Base-by-base conservation (phyloP, 2,888 invertebrate genomes). In the Pollenia angustigena region DNA sequence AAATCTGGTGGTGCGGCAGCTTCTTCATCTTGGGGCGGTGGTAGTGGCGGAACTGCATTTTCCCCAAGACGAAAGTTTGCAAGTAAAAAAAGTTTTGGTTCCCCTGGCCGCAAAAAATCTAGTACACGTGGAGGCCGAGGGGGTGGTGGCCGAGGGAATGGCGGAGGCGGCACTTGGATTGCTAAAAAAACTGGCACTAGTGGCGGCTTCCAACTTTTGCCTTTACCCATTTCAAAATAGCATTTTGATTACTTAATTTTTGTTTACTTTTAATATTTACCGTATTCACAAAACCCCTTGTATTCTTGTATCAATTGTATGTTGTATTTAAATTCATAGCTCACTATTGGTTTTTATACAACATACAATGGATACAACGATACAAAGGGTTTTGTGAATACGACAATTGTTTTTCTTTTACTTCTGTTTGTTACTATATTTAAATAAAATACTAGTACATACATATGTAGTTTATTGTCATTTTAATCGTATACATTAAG, bases 201-300 rank as follows among this genome's bases (percentile, higher is more conserved):
- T 81, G 78, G 85, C 16, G 91, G 90, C 4, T 93, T 92, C 42
- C 90, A 92, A 60, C 42, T 92, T 46, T 92, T 92, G 93, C 93
- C 93, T 2, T 62, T 92, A 81, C 93, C 93, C 4, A 89, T 89
- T n/a, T 90, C 91, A 23, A 91, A 89, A 46, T 92, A 91, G 75
- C 12, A 40, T 71, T 81, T 72, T 48, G 14, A 54, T 50, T 69
- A 74, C 12, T 14, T 46, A n/a, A 12, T 50, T 48, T 48, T 71
- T 80, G 64, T 62, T 48, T 56, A 12, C 16, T 60, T 46, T 82
- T 68, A 58, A 46, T 74, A 6, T n/a, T n/a, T n/a, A n/a, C n/a
- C n/a, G n/a, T n/a, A n/a, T n/a, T n/a, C n/a, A n/a, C n/a, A n/a
- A n/a, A n/a, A n/a, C n/a, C n/a, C n/a, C n/a, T n/a, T n/a, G n/a